phyloP scores from a whole-genome alignment of 2,797 vertebrate genomes.

The Sardinella longiceps region DNA sequence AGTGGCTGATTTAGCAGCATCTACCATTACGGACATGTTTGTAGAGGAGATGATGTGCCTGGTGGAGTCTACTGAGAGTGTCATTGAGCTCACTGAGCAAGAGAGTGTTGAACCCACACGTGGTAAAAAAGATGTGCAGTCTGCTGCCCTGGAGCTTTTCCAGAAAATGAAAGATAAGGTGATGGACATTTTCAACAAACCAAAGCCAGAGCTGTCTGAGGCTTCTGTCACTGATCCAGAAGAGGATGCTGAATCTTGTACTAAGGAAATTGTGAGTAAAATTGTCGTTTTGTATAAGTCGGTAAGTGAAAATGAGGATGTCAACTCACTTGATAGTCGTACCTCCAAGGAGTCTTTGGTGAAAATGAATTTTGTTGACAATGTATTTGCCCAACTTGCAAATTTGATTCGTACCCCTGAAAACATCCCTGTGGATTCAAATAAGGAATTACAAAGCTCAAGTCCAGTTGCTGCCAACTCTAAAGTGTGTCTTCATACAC shows the following conservation, averaged over 20 bases:
- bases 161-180: neutral
- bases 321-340: neutral
- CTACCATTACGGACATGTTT: neutral
- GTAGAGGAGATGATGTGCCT: neutral
- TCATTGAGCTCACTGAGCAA: neutral
- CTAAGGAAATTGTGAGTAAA: neutral
- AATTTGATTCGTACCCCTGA: neutral
- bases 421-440: neutral
- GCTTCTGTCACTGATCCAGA: neutral
- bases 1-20: neutral
- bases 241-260: neutral
- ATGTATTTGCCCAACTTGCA: neutral
- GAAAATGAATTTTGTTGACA: neutral
- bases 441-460: neutral
- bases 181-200: neutral
- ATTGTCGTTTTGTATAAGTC: neutral
- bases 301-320: neutral
- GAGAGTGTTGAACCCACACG: too few species aligned
- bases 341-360: neutral
- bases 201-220: neutral
- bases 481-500: neutral
- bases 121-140: neutral
- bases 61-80: neutral
- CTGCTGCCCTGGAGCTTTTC: neutral
- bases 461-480: neutral